Percentiles rank a stretch among this genome's conserved stretches.
These are phyloP conservation scores for Rhinopomastus cyanomelas DNA, from an alignment of 2,113 vertebrate species.

Conservation along the genomic window DNA sequence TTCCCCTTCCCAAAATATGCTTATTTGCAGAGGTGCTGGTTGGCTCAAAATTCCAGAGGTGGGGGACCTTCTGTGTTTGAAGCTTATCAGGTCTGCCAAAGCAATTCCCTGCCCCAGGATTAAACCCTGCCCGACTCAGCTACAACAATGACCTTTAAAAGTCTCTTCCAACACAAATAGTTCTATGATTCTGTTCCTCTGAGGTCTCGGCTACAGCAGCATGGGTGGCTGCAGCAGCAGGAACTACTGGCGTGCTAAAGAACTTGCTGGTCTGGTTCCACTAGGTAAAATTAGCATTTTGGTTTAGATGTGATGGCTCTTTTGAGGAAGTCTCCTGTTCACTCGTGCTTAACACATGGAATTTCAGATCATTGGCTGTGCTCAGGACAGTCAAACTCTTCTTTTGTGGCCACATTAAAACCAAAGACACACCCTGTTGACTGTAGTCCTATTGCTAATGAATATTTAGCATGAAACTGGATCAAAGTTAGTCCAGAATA, in stretches of 20 bases:
- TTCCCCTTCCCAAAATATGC: no score
- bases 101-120: no score
- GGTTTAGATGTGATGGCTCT: background rate
- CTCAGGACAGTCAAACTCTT: background rate
- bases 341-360: background rate
- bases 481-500: background rate
- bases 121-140: no score
- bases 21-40: no score
- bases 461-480: background rate
- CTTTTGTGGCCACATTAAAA: background rate
- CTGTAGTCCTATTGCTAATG: background rate
- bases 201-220: background rate
- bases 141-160: no score
- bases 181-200: no score
- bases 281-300: background rate
- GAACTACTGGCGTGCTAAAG: background rate
- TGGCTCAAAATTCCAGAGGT: no score
- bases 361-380: background rate
- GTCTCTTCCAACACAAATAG: no score
- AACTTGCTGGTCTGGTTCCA: background rate
- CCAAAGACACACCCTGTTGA: background rate
- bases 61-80: no score
- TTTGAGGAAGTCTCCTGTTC: background rate
- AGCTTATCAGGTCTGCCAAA: no score
- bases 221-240: background rate